Base-by-base conservation (phyloP, 2,113 vertebrate genomes). In the Fregata magnificens region DNA sequence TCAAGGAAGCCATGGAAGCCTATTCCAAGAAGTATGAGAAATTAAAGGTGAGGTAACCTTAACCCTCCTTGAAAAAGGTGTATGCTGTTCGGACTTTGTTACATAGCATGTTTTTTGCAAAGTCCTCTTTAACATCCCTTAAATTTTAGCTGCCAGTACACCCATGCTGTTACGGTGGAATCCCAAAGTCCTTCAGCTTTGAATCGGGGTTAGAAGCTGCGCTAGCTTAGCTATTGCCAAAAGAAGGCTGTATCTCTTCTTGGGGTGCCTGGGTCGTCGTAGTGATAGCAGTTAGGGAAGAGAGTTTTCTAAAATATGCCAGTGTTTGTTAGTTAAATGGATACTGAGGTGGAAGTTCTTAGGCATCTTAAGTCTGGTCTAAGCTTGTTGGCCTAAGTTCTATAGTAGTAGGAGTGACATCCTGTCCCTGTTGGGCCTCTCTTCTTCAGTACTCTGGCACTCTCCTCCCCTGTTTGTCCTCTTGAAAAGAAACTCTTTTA, bases 21-120 rank as follows among this genome's bases (percentile, higher is more conserved):
- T 99, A 99, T 97, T 99, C 99, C 22, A 98, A 98, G 88, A 99
- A 99, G 96, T 99, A 99, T 8, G 99, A 99, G 98, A 99, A 99
- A 55, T 98, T 99, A 21, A 99, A 99, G 99, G 99, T 99, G 93
- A 91, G 88, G 5, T 32, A 40, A 22, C n/a, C 24, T 36, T 69
- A 69, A 67, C 31, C 5, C 24, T 69, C 56, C 49, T 16, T 10
- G 6, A 15, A 36, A 38, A 29, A 56, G 32, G 18, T 5, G 6
- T 21, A 0, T 65, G 61, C 34, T 28, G 29, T 15, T 52, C 53
- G 45, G 58, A 7, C 53, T 31, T 47, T 2, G 31, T n/a, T 74
- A 16, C 1, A 6, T 40, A 16, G 29, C 9, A 1, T 31, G 24
- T 13, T 3, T 38, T 38, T 59, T 49, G 31, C 28, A 8, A 38